Evolutionary conservation across 2,113 vertebrate genomes (phyloP).

Genomic region (Callospermophilus lateralis): DNA sequence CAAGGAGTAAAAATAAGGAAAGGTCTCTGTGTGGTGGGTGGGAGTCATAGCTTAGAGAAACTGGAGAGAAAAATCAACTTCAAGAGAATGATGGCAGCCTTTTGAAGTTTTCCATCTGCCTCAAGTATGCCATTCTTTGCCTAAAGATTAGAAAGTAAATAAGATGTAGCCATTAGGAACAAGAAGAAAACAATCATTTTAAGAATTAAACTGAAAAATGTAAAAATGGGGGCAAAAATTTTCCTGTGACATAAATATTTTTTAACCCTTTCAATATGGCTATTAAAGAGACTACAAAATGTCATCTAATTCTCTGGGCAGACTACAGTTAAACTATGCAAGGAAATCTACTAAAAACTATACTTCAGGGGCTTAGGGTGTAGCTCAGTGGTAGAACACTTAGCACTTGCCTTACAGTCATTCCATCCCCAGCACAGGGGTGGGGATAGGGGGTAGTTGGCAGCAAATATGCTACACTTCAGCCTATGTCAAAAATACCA

Average conservation of each 20-base stretch:
- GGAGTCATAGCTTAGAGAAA: background rate
- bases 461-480: background rate
- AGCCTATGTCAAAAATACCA: constrained; percentile 52
- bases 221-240: background rate
- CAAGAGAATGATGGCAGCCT: background rate
- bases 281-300: constrained; percentile 31
- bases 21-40: background rate
- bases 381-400: background rate
- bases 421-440: background rate
- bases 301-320: constrained; percentile 34
- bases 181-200: constrained; percentile 29
- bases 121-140: background rate
- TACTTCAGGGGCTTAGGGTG: background rate
- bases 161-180: constrained; percentile 5
- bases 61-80: background rate
- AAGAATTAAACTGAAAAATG: constrained; percentile 40
- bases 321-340: constrained; percentile 16
- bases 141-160: constrained; percentile 22
- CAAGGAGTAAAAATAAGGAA: background rate
- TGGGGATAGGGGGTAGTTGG: too few relatives aligned
- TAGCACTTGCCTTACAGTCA: background rate
- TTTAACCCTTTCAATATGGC: background rate
- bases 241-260: background rate
- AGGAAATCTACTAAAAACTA: constrained; percentile 36
- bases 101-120: constrained; percentile 12